Percentiles rank a stretch among this genome's conserved stretches.
phyloP scores from a whole-genome alignment of 2,797 vertebrate genomes.

The Melanotaenia parkinsoni region DNA sequence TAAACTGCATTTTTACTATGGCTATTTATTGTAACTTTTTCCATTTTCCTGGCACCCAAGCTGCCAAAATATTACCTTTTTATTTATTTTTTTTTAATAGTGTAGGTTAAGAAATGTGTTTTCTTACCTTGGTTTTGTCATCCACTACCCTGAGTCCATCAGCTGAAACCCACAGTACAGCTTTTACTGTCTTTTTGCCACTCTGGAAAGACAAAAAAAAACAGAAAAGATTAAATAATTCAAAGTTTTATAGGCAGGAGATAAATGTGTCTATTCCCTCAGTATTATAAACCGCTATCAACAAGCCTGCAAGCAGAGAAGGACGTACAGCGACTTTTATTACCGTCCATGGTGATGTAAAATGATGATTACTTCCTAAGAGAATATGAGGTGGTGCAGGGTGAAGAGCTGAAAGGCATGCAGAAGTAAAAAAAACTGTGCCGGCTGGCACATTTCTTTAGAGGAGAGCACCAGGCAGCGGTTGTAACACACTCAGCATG shows the following conservation, averaged over 20 bases:
- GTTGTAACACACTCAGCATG: conserved; percentile 64
- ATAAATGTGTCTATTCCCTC: conserved; percentile 4
- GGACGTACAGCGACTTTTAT: not conserved
- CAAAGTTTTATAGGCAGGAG: not conserved
- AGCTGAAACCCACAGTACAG: conserved; percentile 92
- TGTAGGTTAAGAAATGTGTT: not conserved
- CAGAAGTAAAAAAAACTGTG: conserved; percentile 31
- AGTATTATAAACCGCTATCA: not conserved
- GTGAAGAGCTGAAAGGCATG: conserved; percentile 18
- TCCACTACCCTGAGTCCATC: conserved; percentile 93
- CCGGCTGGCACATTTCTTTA: conserved; percentile 62
- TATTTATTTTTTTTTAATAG: not conserved
- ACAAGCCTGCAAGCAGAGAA: conserved; percentile 11
- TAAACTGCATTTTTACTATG: too few relatives aligned
- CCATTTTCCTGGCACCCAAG: not conserved
- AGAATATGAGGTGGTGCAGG: conserved; percentile 29
- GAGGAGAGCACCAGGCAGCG: conserved; percentile 58
- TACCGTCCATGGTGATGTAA: conserved; percentile 7
- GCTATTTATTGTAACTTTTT: too few relatives aligned
- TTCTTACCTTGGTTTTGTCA: conserved; percentile 92
- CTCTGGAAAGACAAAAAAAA: conserved; percentile 77
- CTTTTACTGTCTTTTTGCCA: conserved; percentile 92
- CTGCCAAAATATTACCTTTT: too few relatives aligned
- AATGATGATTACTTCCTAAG: conserved; percentile 25
- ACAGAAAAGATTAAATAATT: not conserved